Percentiles rank a stretch among this genome's conserved stretches.
Conservation (phyloP, 2,888 invertebrate species). For the Pimpla rufipes region DNA sequence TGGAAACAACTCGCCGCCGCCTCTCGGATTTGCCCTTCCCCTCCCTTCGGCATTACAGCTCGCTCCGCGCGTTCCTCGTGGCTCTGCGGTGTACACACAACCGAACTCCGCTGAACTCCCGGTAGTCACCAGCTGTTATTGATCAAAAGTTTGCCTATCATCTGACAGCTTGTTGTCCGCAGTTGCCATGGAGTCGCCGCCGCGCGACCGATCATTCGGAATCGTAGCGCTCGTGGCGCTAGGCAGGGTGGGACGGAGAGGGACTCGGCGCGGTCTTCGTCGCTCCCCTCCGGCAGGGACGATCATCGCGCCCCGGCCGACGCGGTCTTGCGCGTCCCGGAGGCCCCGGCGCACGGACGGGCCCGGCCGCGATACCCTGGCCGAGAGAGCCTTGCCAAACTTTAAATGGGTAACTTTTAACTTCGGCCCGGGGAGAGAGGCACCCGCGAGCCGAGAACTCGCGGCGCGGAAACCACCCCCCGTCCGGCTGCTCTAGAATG, state of each 20-base stretch:
- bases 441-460: conserved; percentile 23
- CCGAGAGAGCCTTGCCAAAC: conserved; percentile 69
- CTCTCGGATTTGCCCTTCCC: not conserved
- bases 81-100: not conserved
- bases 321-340: conserved; percentile 25
- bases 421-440: conserved; percentile 57
- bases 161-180: conserved; percentile 85
- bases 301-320: conserved; percentile 16
- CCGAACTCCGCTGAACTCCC: conserved; percentile 68
- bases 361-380: not conserved
- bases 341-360: not conserved
- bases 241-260: no score
- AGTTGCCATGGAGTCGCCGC: conserved; percentile 84
- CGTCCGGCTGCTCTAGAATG: conserved; percentile 47
- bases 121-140: conserved; percentile 83
- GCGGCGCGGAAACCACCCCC: not conserved
- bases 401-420: conserved; percentile 76
- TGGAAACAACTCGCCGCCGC: conserved; percentile 19
- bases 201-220: conserved; percentile 82
- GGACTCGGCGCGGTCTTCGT: no score
- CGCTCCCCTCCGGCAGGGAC: conserved; percentile 29
- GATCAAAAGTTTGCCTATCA: conserved; percentile 85
- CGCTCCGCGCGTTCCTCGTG: no score
- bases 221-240: conserved; percentile 68
- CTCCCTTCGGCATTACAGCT: no score